Evolutionary conservation across 2,113 vertebrate species (phyloP), one percentile per base, ranked within the genome.

Genomic region (Hymenochirus boettgeri): DNA sequence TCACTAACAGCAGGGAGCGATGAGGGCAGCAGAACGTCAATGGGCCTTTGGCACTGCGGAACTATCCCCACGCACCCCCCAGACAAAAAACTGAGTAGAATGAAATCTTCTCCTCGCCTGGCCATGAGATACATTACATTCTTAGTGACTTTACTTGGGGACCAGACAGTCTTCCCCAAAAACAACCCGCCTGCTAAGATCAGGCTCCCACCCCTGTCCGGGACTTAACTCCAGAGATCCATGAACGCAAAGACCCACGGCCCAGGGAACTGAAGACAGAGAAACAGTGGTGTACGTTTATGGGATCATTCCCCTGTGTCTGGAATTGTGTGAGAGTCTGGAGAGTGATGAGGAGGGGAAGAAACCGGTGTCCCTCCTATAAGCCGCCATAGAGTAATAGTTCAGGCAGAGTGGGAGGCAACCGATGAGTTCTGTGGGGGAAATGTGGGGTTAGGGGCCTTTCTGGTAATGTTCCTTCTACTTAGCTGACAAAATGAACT

Each of bases 21-120:
- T 94, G 93, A 91, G 80, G 93, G 15, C 92, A 94, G 73, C 91
- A 94, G 78, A 95, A 94, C 5, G 91, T 95, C 13, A 94, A 93
- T 15, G 93, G 93, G 93, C 93, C 33, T 95, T 95, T 71, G 90
- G 90, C 94, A 73, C 84, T 95, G 42, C 83, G 93, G 33, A 91
- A 63, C 89, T 95, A 90, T 95, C 71, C 93, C 93, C 3, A 94
- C 93, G 0, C 92, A 95, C 75, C 93, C 93, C 0, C 91, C 91
- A 0, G 92, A 93, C 86, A 89, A 93, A 78, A 94, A 94, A 76
- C 86, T 95, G 59, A 94, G 92, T 84, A 96, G 94, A 77, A n/a
- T n/a, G n/a, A 94, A 96, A 3, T 91, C 93, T 73, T 93, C 94
- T 76, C 85, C 95, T 3, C 87, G 93, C 1, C 82, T 95, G 56